Conservation (phyloP, 1,140 invertebrate species). For the Eubasilissa regina region DNA sequence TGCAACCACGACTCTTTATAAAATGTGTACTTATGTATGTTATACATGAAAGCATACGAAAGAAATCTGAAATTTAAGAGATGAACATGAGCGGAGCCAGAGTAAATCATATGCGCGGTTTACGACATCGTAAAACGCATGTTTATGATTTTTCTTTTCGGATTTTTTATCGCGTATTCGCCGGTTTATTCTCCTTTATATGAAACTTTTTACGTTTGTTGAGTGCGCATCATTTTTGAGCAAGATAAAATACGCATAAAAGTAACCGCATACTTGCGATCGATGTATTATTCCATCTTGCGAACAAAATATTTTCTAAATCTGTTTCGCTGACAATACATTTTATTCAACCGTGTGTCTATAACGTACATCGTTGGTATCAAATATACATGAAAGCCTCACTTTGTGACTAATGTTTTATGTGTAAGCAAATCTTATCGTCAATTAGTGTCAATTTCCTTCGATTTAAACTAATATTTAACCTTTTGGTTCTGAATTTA, state of each 20-base stretch:
- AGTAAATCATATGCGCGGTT: constrained; percentile 48
- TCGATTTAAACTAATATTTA: too few relatives aligned
- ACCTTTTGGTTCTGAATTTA: too few relatives aligned
- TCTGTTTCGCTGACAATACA: too few relatives aligned
- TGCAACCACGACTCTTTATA: too few relatives aligned
- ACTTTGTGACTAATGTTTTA: too few relatives aligned
- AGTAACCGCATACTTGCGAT: constrained; percentile 22
- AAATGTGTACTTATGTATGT: too few relatives aligned
- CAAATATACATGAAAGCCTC: too few relatives aligned
- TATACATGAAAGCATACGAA: not conserved
- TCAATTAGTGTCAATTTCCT: too few relatives aligned
- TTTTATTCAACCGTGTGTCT: too few relatives aligned
- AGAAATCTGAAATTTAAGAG: constrained; percentile 22
- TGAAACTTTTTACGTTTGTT: constrained; percentile 31
- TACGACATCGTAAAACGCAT: constrained; percentile 38
- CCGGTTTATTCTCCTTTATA: constrained; percentile 30
- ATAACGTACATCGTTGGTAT: too few relatives aligned
- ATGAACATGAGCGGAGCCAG: not conserved
- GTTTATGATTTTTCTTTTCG: constrained; percentile 52
- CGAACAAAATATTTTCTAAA: not conserved
- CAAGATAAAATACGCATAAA: constrained; percentile 30
- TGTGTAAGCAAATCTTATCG: too few relatives aligned
- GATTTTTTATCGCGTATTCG: constrained; percentile 37
- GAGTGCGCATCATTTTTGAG: constrained; percentile 23
- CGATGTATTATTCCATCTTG: constrained; percentile 4